phyloP scores from a whole-genome alignment of 2,113 vertebrate species.

The Python bivittatus region DNA sequence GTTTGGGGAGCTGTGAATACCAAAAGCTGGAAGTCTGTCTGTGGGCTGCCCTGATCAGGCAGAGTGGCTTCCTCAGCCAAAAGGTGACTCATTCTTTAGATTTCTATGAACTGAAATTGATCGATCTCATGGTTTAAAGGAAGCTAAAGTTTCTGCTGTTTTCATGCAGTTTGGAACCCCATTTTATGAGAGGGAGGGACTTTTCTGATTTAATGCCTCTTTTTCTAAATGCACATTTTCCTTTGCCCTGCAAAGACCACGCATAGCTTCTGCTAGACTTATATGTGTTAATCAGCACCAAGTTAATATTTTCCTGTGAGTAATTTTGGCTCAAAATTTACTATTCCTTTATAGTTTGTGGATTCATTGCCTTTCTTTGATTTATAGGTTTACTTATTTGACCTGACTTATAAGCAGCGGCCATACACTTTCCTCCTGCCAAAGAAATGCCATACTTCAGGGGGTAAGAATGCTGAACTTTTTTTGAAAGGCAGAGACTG shows the following conservation, averaged over 20 bases:
- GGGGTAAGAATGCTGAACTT: conserved; percentile 73
- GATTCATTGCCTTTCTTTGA: conserved; percentile 30
- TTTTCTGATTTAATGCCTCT: neutral
- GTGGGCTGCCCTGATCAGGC: neutral
- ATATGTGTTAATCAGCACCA: no score
- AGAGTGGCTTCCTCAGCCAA: neutral
- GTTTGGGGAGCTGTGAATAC: neutral
- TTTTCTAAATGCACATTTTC: neutral
- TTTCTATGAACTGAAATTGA: neutral
- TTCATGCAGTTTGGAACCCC: neutral
- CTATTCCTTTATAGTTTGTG: neutral
- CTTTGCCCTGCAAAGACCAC: neutral
- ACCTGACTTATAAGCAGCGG: conserved; percentile 93
- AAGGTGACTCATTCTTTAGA: neutral
- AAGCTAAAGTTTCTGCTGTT: neutral
- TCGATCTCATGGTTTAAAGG: neutral
- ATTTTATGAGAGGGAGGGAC: neutral
- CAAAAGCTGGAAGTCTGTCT: neutral
- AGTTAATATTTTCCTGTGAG: neutral
- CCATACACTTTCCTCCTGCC: conserved; percentile 94
- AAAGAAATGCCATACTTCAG: conserved; percentile 87
- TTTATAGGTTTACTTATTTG: conserved; percentile 94
- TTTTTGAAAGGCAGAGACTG: neutral
- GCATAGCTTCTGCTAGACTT: neutral
- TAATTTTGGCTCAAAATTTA: neutral